These are phyloP conservation scores for Cosmia pyralina DNA, from an alignment of 2,888 invertebrate species.

Conservation along the genomic window DNA sequence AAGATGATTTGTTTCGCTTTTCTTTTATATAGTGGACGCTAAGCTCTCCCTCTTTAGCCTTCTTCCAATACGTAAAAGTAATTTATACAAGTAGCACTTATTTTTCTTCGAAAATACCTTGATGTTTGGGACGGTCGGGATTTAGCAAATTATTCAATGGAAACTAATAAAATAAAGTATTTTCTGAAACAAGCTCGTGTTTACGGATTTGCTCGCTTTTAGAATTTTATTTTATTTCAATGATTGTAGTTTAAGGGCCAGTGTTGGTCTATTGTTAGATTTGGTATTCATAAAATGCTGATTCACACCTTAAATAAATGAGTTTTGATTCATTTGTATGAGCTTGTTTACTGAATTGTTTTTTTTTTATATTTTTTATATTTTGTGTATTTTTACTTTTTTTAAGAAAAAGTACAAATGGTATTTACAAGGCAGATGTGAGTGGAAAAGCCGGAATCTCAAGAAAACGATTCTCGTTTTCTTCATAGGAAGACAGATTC, in stretches of 20 bases:
- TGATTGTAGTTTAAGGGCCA: background rate
- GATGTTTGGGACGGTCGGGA: background rate
- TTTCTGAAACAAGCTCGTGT: background rate
- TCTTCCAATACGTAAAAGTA: constrained; percentile 37
- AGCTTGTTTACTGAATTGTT: background rate
- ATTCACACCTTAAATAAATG: background rate
- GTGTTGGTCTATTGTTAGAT: constrained; percentile 7
- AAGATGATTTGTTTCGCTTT: constrained; percentile 44
- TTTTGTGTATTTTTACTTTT: background rate
- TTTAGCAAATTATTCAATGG: constrained; percentile 10
- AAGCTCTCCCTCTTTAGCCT: constrained; percentile 28
- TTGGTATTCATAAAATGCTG: constrained; percentile 3
- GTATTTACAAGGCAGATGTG: no score
- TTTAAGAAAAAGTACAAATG: background rate
- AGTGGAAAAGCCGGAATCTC: no score
- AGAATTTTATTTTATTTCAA: constrained; percentile 6
- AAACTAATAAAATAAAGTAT: constrained; percentile 6
- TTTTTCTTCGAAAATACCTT: constrained; percentile 27
- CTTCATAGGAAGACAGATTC: no score
- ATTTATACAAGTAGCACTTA: constrained; percentile 37
- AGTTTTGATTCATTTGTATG: background rate
- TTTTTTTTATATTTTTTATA: background rate
- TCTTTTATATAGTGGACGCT: constrained; percentile 21
- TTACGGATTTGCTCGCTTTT: background rate
- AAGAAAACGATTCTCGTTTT: no score